A percentile compares a stretch with the other conserved stretches of the same genome.
These are phyloP conservation scores for Caenorhabditis sinica DNA, from an alignment of 2,888 invertebrate species.

Conservation along the genomic window DNA sequence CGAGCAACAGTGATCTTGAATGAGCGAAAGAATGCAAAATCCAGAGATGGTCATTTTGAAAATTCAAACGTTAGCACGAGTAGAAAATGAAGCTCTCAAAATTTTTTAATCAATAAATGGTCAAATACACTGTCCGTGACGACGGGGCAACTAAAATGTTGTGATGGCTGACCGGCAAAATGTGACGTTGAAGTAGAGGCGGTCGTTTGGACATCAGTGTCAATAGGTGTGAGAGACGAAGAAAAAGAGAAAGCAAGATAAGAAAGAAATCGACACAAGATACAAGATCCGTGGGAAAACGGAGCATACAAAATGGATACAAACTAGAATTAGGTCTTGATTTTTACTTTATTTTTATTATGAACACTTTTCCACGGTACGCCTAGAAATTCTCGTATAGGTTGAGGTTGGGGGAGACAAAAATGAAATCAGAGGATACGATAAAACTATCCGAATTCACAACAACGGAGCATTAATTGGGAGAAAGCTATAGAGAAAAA, in stretches of 20 bases:
- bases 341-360: conserved; percentile 24
- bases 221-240: conserved; percentile 37
- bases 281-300: conserved; percentile 32
- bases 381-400: conserved; percentile 50
- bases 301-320: background rate
- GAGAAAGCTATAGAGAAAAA: background rate
- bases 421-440: conserved; percentile 25
- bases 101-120: conserved; percentile 13
- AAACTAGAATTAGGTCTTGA: conserved; percentile 10
- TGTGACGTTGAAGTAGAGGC: conserved; percentile 45
- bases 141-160: conserved; percentile 23
- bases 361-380: conserved; percentile 57
- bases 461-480: conserved; percentile 30
- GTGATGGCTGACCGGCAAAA: conserved; percentile 15
- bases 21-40: conserved; percentile 52
- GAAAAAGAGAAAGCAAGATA: conserved; percentile 33
- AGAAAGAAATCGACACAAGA: conserved; percentile 29
- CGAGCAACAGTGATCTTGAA: conserved; percentile 47
- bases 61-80: conserved; percentile 23
- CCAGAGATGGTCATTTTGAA: conserved; percentile 59
- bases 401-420: conserved; percentile 35
- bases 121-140: conserved; percentile 23
- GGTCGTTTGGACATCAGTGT: conserved; percentile 36
- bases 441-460: conserved; percentile 49
- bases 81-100: conserved; percentile 35